Evolutionary conservation across 2,888 invertebrate species (phyloP).

Genomic region (Meghimatium bilineatum): DNA sequence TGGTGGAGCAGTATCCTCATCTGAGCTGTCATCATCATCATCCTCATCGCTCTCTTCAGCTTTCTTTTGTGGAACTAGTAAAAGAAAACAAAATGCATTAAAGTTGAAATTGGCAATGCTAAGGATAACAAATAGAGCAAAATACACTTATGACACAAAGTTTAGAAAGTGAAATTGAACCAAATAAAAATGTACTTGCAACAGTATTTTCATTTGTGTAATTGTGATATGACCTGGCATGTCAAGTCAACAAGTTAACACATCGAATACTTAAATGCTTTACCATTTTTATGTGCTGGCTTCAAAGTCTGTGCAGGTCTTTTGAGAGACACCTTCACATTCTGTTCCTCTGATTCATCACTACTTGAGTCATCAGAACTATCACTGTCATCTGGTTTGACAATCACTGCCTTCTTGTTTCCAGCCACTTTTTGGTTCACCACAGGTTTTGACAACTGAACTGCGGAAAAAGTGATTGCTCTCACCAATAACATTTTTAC

Average conservation of each 20-base stretch:
- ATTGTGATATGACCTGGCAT: slow-evolving; percentile 10
- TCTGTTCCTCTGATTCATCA: slow-evolving; percentile 11
- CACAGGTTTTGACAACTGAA: not conserved
- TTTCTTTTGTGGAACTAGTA: too few species aligned
- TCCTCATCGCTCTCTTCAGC: not conserved
- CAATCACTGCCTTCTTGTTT: not conserved
- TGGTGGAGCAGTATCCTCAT: slow-evolving; percentile 17
- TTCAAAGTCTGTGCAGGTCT: not conserved
- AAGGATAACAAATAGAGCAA: too few species aligned
- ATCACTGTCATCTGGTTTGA: not conserved
- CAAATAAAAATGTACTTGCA: not conserved
- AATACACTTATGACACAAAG: too few species aligned
- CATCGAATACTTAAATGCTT: slow-evolving; percentile 31
- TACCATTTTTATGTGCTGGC: slow-evolving; percentile 22
- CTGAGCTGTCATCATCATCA: slow-evolving; percentile 21
- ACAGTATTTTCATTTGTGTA: slow-evolving; percentile 39
- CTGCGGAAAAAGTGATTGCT: not conserved
- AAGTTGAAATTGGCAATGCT: too few species aligned
- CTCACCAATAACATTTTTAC: not conserved
- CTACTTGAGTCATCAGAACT: slow-evolving; percentile 5
- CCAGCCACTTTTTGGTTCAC: not conserved
- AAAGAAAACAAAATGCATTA: too few species aligned
- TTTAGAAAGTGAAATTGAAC: not conserved
- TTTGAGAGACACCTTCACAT: not conserved
- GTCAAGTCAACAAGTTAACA: slow-evolving; percentile 18